Evolutionary conservation across 2,797 vertebrate species (phyloP), one percentile per base, ranked within the genome.

Genomic region (Myotis daubentonii): DNA sequence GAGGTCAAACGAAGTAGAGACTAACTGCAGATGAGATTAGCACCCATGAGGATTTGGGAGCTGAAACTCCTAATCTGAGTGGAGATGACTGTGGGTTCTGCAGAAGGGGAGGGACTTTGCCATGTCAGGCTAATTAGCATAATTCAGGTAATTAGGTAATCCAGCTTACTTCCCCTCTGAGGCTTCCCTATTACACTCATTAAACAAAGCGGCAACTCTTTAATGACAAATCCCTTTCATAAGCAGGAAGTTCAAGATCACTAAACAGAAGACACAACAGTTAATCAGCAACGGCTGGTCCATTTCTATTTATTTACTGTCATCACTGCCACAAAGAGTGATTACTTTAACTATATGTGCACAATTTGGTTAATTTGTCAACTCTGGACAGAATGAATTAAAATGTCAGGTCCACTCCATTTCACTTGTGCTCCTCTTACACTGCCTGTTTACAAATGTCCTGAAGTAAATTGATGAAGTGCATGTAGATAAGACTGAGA

Each of bases 1-100:
- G 97, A 95, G 97, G 96, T 86, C 86, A 94, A 76, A 12, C 0
- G 68, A 36, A 70, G 89, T 70, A 84, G 85, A 33, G 2, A 53
- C 1, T 51, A 30, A 49, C 80, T 65, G 53, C 68, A 13, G 13
- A 25, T 33, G 19, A 36, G 25, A 55, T 22, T 70, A 3, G 12
- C 41, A 9, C 51, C 80, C 22, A 8, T 0, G 57, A 72, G 60
- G 33, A 33, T 25, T 65, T 66, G 28, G 53, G 25, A 87, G 33
- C 3, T 23, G 25, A 75, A 93, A 75, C 22, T 71, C 23, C 38
- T 90, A 41, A 87, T 86, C 92, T 60, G 57, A 68, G n/a, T 87
- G 5, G 30, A 44, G 55, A 62, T 3, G 28, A 33, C 36, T 86
- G 79, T 84, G 87, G 60, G 9, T 62, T 83, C 89, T 47, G 36